phyloP scores from a whole-genome alignment of 1,140 invertebrate genomes.

The Camponotus pennsylvanicus region DNA sequence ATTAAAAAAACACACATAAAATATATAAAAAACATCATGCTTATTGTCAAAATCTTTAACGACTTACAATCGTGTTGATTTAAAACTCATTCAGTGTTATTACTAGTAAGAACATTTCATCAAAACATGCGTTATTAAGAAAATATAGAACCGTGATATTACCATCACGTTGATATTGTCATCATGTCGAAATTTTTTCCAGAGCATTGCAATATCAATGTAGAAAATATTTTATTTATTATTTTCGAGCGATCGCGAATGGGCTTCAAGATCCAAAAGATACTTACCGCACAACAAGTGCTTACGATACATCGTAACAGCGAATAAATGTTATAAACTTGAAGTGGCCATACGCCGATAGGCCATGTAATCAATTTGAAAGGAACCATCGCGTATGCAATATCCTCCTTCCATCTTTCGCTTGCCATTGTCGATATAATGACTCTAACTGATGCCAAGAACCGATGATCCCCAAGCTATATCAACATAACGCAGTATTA shows the following conservation, averaged over 20 bases:
- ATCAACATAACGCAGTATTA: no score
- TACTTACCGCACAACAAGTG: slow-evolving; percentile 42
- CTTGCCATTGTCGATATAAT: neutral
- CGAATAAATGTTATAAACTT: neutral
- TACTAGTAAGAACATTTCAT: no score
- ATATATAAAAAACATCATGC: neutral
- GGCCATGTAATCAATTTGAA: slow-evolving; percentile 54
- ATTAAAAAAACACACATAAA: no score
- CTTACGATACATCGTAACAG: slow-evolving; percentile 2
- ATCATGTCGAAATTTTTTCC: neutral
- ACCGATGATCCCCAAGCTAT: no score
- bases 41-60: neutral
- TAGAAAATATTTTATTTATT: no score
- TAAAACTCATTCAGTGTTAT: neutral
- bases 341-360: slow-evolving; percentile 13
- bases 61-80: neutral
- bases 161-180: no score
- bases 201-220: neutral
- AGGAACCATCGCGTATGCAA: slow-evolving; percentile 35
- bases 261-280: no score
- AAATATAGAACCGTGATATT: no score
- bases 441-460: no score
- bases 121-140: no score
- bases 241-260: no score
- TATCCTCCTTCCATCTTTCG: neutral